A percentile compares a stretch with the other conserved stretches of the same genome.
Conservation (phyloP, 2,888 invertebrate genomes). For the Liodrosophila aerea region DNA sequence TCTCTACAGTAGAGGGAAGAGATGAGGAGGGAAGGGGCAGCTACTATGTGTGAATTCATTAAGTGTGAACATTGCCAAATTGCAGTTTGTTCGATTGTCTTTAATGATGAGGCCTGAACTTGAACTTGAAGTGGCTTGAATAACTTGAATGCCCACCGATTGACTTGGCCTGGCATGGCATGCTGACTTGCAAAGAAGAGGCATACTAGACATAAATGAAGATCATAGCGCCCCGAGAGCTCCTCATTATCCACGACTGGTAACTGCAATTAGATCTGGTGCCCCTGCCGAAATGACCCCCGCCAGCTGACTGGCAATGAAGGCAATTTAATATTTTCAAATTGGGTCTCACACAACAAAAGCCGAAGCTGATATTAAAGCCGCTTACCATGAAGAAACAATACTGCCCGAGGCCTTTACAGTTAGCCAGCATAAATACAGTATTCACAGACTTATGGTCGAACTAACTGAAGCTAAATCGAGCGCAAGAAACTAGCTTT, state of each 20-base stretch:
- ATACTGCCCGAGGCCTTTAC: slow-evolving; percentile 50
- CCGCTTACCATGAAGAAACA: slow-evolving; percentile 66
- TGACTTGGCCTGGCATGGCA: slow-evolving; percentile 19
- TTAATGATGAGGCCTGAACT: slow-evolving; percentile 65
- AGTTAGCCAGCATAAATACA: slow-evolving; percentile 19
- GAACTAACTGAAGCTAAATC: background rate
- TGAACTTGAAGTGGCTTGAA: slow-evolving; percentile 65
- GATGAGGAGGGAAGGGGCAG: background rate
- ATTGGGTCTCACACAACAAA: slow-evolving; percentile 43
- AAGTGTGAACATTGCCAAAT: slow-evolving; percentile 71
- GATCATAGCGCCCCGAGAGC: slow-evolving; percentile 32
- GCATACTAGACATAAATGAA: background rate
- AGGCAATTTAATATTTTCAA: slow-evolving; percentile 66
- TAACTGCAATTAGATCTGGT: slow-evolving; percentile 61
- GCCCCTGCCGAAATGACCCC: slow-evolving; percentile 19
- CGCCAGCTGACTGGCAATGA: slow-evolving; percentile 38
- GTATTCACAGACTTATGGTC: slow-evolving; percentile 1
- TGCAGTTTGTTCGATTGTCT: slow-evolving; percentile 55
- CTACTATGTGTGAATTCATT: slow-evolving; percentile 55
- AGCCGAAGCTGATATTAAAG: slow-evolving; percentile 52
- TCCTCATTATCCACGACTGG: slow-evolving; percentile 41
- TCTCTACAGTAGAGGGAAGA: background rate
- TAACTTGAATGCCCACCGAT: slow-evolving; percentile 17
- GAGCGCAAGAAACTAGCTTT: background rate
- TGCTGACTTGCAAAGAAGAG: slow-evolving; percentile 31